phyloP scores from a whole-genome alignment of 2,113 vertebrate species.

The Onychostoma macrolepis region DNA sequence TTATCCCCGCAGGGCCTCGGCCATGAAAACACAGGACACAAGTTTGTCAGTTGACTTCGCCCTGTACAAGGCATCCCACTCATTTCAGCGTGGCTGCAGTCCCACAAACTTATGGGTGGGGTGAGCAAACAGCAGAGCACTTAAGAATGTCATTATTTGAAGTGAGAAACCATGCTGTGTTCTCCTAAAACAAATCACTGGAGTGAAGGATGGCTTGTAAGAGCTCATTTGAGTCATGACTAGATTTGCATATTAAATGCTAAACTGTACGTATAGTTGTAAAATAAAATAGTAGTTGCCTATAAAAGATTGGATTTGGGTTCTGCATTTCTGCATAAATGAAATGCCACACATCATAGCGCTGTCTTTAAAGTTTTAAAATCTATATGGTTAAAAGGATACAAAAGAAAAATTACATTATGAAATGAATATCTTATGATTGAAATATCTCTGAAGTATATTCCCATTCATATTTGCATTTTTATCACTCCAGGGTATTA shows the following conservation, averaged over 20 bases:
- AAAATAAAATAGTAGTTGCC: no score
- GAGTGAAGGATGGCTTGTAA: neutral
- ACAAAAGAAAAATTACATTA: no score
- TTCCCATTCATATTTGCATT: no score
- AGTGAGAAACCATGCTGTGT: neutral
- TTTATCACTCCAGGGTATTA: no score
- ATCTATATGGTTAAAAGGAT: no score
- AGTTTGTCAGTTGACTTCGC: constrained; percentile 44
- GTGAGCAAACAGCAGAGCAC: neutral
- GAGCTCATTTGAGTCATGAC: neutral
- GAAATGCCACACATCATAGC: no score
- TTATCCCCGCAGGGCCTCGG: neutral
- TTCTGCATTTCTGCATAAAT: no score
- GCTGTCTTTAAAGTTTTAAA: no score
- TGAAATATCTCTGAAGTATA: no score
- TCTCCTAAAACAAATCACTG: neutral
- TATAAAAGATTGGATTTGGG: no score
- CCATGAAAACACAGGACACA: constrained; percentile 22
- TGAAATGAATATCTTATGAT: no score
- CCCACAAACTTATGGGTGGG: neutral
- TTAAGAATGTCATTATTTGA: neutral
- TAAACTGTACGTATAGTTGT: no score
- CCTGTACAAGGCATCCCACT: constrained; percentile 35
- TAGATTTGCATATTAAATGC: neutral
- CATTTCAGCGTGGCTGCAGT: constrained; percentile 20